phyloP scores from a whole-genome alignment of 2,797 vertebrate species.

The Hirundo rustica region DNA sequence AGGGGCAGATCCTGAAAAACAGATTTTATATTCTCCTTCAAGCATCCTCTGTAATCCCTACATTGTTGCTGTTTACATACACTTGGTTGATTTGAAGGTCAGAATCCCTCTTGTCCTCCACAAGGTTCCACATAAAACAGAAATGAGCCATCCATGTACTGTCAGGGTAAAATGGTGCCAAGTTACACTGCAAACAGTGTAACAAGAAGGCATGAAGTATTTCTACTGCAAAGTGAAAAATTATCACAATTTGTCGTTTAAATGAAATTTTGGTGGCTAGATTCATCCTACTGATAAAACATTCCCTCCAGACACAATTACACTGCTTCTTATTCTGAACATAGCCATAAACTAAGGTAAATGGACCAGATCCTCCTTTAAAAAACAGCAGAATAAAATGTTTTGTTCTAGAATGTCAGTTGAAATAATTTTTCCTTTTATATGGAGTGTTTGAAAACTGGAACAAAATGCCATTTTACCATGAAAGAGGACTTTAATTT shows the following conservation, averaged over 20 bases:
- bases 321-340: background rate
- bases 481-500: background rate
- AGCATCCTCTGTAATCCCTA: background rate
- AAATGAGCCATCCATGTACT: background rate
- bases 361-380: background rate
- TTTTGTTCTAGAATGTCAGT: background rate
- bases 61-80: background rate
- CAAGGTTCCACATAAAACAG: background rate
- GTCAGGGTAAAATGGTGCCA: background rate
- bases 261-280: background rate
- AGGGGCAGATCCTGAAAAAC: background rate
- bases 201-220: background rate
- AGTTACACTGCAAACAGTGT: background rate
- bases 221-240: background rate
- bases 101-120: background rate
- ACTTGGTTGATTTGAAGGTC: background rate
- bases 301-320: background rate
- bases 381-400: background rate
- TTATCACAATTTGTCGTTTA: background rate
- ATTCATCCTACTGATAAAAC: background rate
- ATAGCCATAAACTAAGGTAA: background rate
- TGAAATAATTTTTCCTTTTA: background rate
- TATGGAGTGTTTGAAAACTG: background rate
- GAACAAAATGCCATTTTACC: background rate
- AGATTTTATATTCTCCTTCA: background rate